Evolutionary conservation across 2,888 invertebrate species (phyloP).

Genomic region (Scelioninae gen. 2): DNA sequence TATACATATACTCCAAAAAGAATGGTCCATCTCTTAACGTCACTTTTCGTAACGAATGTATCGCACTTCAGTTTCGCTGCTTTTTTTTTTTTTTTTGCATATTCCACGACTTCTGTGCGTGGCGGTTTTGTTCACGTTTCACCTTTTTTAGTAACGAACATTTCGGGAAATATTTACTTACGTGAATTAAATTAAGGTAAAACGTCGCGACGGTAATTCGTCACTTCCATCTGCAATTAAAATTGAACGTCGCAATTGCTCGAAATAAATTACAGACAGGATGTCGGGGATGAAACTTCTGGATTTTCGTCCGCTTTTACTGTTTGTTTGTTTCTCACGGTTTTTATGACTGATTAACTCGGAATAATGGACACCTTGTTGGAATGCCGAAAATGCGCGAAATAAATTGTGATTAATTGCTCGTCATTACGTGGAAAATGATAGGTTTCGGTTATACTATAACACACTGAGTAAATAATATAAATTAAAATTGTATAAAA

Average conservation of each 20-base stretch:
- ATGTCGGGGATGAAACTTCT: no score
- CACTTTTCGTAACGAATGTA: constrained; percentile 25
- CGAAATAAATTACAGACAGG: background rate
- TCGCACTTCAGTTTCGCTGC: constrained; percentile 23
- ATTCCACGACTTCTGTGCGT: constrained; percentile 4
- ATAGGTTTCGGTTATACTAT: no score
- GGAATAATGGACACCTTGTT: no score
- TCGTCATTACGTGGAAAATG: background rate
- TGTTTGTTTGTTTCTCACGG: no score
- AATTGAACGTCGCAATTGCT: background rate
- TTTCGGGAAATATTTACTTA: constrained; percentile 10
- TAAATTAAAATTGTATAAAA: no score
- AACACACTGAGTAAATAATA: no score
- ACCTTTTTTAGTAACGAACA: constrained; percentile 12
- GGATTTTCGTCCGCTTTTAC: no score
- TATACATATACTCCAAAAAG: constrained; percentile 16
- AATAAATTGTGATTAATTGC: no score
- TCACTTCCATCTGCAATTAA: constrained; percentile 7
- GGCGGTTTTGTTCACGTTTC: constrained; percentile 9
- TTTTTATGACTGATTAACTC: no score
- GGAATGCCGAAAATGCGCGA: no score
- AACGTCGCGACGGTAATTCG: constrained; percentile 1
- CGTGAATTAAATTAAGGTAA: constrained; percentile 13
- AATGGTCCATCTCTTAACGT: constrained; percentile 14
- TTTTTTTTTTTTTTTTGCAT: constrained; percentile 29